Conservation (phyloP, 2,113 vertebrate genomes). For the Otis tarda region DNA sequence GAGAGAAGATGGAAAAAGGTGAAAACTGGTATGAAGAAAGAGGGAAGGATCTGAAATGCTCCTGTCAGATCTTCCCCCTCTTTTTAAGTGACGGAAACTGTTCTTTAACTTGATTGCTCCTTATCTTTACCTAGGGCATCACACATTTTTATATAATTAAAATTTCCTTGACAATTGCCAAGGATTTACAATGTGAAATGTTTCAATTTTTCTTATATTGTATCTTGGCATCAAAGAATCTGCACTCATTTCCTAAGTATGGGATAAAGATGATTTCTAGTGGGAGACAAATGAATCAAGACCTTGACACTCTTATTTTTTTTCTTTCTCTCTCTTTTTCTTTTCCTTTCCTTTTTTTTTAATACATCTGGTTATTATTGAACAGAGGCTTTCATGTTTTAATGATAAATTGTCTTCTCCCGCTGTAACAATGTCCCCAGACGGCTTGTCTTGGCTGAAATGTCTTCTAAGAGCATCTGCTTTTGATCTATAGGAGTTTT, state of each 20-base stretch:
- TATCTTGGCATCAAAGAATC: conserved; percentile 74
- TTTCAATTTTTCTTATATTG: conserved; percentile 72
- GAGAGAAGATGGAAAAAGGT: not conserved
- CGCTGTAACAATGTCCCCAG: conserved; percentile 80
- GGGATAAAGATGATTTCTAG: conserved; percentile 76
- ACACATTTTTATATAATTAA: conserved; percentile 63
- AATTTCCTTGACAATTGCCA: conserved; percentile 66
- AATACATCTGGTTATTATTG: conserved; percentile 94
- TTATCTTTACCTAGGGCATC: conserved; percentile 41
- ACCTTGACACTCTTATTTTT: conserved; percentile 78
- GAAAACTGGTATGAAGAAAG: not conserved
- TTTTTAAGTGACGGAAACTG: not conserved
- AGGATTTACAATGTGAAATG: conserved; percentile 78
- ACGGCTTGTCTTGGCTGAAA: conserved; percentile 74
- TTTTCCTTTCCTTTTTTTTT: conserved; percentile 55
- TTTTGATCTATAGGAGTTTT: conserved; percentile 83
- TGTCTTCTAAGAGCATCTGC: conserved; percentile 83
- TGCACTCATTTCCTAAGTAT: conserved; percentile 66
- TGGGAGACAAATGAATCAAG: conserved; percentile 80
- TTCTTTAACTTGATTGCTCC: conserved; percentile 19
- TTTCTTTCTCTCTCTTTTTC: conserved; percentile 54
- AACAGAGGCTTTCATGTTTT: conserved; percentile 86
- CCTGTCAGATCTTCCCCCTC: not conserved
- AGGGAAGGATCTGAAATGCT: not conserved
- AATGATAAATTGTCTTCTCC: conserved; percentile 85